A percentile compares a stretch with the other conserved stretches of the same genome.
phyloP scores from a whole-genome alignment of 2,797 vertebrate genomes.

The Phalanger gymnotis region DNA sequence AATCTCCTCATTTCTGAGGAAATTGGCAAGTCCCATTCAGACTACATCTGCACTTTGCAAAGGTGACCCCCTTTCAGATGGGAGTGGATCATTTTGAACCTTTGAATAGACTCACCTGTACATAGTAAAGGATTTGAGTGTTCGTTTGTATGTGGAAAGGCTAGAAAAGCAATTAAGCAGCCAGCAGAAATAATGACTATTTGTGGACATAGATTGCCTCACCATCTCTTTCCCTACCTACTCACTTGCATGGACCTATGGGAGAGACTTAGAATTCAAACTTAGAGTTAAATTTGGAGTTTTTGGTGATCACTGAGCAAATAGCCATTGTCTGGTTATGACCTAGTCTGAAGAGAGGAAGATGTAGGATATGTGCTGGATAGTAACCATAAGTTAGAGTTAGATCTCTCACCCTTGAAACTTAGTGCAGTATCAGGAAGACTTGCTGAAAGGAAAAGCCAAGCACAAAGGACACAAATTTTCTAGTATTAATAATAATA shows the following conservation, averaged over 20 bases:
- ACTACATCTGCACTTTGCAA: neutral
- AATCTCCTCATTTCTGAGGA: neutral
- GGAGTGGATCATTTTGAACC: neutral
- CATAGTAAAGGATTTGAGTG: neutral
- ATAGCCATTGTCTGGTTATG: neutral
- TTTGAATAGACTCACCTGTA: neutral
- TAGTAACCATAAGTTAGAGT: neutral
- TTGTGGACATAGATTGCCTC: neutral
- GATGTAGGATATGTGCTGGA: neutral
- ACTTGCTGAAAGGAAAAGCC: neutral
- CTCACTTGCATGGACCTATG: neutral
- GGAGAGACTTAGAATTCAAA: neutral
- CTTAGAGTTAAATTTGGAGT: neutral
- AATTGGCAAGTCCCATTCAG: neutral
- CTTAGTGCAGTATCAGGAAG: neutral
- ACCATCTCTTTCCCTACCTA: neutral
- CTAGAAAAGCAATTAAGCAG: neutral
- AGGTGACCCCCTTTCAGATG: neutral
- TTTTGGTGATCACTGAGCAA: neutral
- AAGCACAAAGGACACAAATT: neutral
- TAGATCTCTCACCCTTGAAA: neutral
- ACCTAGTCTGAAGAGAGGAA: neutral
- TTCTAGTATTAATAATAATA: neutral
- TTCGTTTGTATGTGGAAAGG: neutral
- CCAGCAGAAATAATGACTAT: neutral